Conservation (phyloP, 2,797 vertebrate genomes). For the Todus mexicanus region DNA sequence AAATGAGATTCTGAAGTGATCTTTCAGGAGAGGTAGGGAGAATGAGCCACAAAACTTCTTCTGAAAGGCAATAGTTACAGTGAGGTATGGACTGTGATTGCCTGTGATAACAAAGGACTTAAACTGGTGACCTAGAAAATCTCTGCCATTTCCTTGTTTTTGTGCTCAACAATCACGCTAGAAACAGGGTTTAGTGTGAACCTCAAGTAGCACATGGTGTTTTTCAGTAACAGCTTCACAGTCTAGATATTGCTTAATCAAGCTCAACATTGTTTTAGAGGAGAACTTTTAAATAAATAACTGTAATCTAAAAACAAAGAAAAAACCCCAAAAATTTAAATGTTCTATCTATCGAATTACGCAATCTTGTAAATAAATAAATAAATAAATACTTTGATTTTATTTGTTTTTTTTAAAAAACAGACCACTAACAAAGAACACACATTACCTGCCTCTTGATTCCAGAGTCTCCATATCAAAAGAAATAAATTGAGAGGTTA, state of each 20-base stretch:
- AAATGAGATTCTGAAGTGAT: neutral
- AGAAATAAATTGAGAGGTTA: neutral
- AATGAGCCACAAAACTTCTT: neutral
- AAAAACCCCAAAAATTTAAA: neutral
- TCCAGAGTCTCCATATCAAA: neutral
- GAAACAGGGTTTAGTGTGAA: neutral
- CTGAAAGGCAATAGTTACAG: neutral
- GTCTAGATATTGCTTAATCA: neutral
- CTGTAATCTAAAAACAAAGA: neutral
- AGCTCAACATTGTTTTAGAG: neutral
- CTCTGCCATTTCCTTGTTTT: neutral
- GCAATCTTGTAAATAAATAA: neutral
- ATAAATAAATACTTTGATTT: accelerated
- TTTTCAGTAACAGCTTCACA: neutral
- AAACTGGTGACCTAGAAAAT: neutral
- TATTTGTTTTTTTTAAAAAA: too few relatives aligned
- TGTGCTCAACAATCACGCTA: neutral
- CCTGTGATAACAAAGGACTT: neutral
- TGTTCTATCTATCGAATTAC: neutral
- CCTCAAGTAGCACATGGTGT: neutral
- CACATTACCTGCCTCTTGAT: neutral
- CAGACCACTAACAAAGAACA: neutral
- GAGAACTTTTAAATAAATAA: neutral
- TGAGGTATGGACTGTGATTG: neutral
- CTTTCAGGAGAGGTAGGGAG: neutral